These are phyloP conservation scores for Manis crassicaudata DNA, from an alignment of 2,797 vertebrate species.

Conservation along the genomic window DNA sequence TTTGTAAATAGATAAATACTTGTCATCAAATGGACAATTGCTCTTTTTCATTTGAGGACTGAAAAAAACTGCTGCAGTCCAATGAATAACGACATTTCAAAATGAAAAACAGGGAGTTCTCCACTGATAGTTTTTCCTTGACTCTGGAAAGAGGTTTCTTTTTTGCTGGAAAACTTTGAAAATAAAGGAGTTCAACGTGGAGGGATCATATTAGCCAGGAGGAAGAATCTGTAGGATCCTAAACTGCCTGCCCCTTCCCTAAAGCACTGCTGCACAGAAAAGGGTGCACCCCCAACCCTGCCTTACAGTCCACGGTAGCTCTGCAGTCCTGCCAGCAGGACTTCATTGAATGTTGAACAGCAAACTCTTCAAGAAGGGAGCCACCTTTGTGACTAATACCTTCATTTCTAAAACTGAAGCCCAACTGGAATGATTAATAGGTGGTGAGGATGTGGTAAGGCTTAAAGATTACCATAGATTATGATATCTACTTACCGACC, in stretches of 20 bases:
- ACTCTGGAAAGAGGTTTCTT: background rate
- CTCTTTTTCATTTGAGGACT: slow-evolving; percentile 44
- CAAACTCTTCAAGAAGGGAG: background rate
- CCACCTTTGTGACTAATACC: background rate
- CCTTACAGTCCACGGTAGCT: background rate
- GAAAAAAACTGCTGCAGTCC: background rate
- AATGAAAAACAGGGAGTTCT: background rate
- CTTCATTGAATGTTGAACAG: background rate
- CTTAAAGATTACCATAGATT: background rate
- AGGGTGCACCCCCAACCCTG: rapidly evolving
- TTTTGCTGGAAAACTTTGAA: background rate
- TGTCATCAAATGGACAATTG: background rate
- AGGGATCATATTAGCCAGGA: background rate
- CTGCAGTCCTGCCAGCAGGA: background rate
- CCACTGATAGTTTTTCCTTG: background rate
- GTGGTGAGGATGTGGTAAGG: background rate
- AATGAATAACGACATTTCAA: slow-evolving; percentile 43
- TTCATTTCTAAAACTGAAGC: background rate
- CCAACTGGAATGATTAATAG: background rate
- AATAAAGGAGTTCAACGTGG: background rate
- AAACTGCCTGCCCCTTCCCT: background rate
- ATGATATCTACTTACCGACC: background rate
- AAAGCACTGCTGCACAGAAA: background rate
- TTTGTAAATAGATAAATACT: slow-evolving; percentile 52
- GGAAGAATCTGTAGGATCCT: background rate